phyloP scores from a whole-genome alignment of 2,113 vertebrate genomes.

The Hymenochirus boettgeri region DNA sequence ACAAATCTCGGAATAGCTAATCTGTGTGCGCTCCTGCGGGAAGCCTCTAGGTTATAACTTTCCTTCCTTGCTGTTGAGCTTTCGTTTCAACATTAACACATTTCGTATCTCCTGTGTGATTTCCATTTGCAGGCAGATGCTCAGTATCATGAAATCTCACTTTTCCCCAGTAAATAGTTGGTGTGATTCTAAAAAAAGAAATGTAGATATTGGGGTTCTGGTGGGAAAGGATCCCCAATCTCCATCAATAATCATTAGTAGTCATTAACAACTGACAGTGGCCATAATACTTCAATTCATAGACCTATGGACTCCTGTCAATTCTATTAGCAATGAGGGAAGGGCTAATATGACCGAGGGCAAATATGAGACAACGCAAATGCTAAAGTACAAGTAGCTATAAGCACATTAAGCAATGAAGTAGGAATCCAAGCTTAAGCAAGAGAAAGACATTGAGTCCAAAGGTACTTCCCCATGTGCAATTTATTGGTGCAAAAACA shows the following conservation, averaged over 20 bases:
- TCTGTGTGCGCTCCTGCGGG: conserved; percentile 32
- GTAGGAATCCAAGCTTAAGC: too few species aligned
- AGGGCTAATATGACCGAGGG: not conserved
- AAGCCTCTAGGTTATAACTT: conserved; percentile 42
- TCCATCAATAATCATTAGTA: conserved; percentile 22
- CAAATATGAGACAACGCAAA: not conserved
- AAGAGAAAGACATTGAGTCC: too few species aligned
- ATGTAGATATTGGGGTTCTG: conserved; percentile 12
- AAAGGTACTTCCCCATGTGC: too few species aligned
- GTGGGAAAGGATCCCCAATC: conserved; percentile 24
- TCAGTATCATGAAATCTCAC: conserved; percentile 18
- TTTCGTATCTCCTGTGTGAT: conserved; percentile 31
- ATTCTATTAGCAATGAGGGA: not conserved
- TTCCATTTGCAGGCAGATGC: conserved; percentile 20
- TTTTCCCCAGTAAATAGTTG: conserved; percentile 18
- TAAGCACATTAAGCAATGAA: too few species aligned
- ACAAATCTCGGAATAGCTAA: conserved; percentile 38
- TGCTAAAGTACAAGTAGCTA: too few species aligned
- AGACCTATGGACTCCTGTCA: not conserved
- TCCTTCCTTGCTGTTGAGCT: conserved; percentile 37
- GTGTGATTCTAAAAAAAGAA: conserved; percentile 18
- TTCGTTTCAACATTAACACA: conserved; percentile 23
- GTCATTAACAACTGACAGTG: conserved; percentile 25
- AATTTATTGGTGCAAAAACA: too few species aligned
- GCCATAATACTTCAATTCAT: conserved; percentile 3